A percentile compares a stretch with the other conserved stretches of the same genome.
Conservation (phyloP, 2,113 vertebrate species). For the Andinoacara biseriatus region DNA sequence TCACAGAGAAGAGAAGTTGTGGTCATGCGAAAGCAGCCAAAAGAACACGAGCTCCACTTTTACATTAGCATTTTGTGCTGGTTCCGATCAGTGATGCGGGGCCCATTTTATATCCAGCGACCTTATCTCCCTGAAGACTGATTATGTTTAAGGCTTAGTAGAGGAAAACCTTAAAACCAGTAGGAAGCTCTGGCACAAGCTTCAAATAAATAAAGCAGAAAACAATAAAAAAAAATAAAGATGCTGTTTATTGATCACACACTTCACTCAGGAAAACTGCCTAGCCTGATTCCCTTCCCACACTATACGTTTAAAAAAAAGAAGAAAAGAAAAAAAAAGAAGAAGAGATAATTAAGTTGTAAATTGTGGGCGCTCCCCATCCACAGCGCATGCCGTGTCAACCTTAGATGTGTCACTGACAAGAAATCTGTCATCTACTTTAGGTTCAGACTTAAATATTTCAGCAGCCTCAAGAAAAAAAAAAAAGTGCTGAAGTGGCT, state of each 20-base stretch:
- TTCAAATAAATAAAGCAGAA: not conserved
- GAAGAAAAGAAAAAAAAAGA: not conserved
- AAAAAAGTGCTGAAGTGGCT: constrained; percentile 72
- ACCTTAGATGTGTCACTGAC: constrained; percentile 40
- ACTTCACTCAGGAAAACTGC: not conserved
- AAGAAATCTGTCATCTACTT: constrained; percentile 63
- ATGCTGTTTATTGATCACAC: not conserved
- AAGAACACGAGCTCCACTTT: not conserved
- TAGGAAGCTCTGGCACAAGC: not conserved
- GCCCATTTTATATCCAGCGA: not conserved
- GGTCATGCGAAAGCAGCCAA: not conserved
- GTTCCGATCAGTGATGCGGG: not conserved
- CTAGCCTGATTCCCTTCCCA: not conserved
- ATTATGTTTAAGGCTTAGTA: not conserved
- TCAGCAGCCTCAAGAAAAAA: constrained; percentile 66
- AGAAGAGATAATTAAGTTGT: constrained; percentile 23
- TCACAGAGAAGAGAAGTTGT: constrained; percentile 6
- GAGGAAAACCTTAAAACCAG: not conserved
- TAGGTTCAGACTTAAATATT: constrained; percentile 72
- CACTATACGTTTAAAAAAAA: not conserved
- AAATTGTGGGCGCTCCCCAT: constrained; percentile 9
- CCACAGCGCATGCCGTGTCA: constrained; percentile 27
- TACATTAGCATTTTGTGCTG: not conserved
- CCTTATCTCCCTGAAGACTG: not conserved
- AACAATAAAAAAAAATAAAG: not conserved